Percentiles rank a stretch among this genome's conserved stretches.
phyloP scores from a whole-genome alignment of 2,113 vertebrate genomes.

The Epinephelus cyanopodus region DNA sequence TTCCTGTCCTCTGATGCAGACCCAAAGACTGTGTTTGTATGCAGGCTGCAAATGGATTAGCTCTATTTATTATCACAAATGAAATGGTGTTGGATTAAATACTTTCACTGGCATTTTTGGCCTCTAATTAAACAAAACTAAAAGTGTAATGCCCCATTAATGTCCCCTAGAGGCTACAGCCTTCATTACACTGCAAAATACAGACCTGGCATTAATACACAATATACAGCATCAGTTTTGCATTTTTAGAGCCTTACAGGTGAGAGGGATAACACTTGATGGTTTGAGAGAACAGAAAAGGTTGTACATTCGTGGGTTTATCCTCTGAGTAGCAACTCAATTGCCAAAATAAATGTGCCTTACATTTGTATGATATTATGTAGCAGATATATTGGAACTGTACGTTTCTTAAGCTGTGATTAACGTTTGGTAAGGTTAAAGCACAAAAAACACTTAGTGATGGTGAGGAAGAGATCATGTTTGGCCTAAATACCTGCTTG shows the following conservation, averaged over 20 bases:
- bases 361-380: too few species aligned
- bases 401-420: too few species aligned
- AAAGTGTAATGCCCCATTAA: not conserved
- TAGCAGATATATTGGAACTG: too few species aligned
- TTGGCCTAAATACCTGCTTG: too few species aligned
- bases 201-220: not conserved
- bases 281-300: not conserved
- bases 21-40: not conserved
- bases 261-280: not conserved
- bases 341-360: too few species aligned
- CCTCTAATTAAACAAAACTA: not conserved
- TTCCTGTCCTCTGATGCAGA: not conserved
- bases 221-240: too few species aligned
- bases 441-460: too few species aligned
- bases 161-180: not conserved
- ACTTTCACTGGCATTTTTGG: not conserved
- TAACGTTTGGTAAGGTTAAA: too few species aligned
- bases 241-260: not conserved
- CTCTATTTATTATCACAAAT: not conserved
- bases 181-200: not conserved
- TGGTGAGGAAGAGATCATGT: too few species aligned
- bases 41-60: slow-evolving; percentile 9
- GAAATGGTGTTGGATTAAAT: not conserved
- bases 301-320: not conserved
- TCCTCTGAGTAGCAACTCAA: not conserved